These are phyloP conservation scores for Seladonia tumulorum DNA, from an alignment of 2,888 invertebrate genomes.

Conservation along the genomic window DNA sequence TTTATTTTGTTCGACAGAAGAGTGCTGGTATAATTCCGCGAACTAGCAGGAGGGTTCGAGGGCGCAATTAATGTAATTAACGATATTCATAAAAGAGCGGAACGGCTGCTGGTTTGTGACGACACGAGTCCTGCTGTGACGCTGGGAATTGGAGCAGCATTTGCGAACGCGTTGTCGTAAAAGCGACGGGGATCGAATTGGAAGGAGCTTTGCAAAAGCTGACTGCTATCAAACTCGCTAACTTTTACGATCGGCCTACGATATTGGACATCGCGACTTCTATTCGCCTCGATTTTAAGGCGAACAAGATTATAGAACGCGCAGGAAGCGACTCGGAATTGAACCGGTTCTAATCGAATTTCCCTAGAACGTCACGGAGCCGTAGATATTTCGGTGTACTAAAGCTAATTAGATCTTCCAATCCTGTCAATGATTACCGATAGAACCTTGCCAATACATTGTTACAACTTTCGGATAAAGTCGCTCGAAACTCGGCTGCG, in stretches of 20 bases:
- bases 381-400: conserved; percentile 8
- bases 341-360: conserved; percentile 38
- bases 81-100: conserved; percentile 7
- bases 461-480: not conserved
- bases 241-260: conserved; percentile 70
- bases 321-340: conserved; percentile 12
- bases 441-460: not conserved
- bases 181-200: conserved; percentile 66
- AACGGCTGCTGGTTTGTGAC: conserved; percentile 1
- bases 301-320: conserved; percentile 39
- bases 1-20: not conserved
- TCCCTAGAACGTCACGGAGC: not conserved
- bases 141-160: conserved; percentile 61
- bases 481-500: not conserved
- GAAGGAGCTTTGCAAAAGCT: conserved; percentile 61
- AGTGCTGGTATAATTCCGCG: not conserved
- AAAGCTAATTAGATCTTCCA: not conserved
- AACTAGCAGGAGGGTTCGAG: not conserved
- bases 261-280: conserved; percentile 52
- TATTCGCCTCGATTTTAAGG: conserved; percentile 34
- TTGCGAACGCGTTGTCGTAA: conserved; percentile 64
- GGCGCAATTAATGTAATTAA: conserved; percentile 14
- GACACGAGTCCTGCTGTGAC: conserved; percentile 8
- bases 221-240: conserved; percentile 68
- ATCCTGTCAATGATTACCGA: not conserved